Base-by-base conservation (phyloP, 2,888 invertebrate genomes). In the Melanophora roralis region DNA sequence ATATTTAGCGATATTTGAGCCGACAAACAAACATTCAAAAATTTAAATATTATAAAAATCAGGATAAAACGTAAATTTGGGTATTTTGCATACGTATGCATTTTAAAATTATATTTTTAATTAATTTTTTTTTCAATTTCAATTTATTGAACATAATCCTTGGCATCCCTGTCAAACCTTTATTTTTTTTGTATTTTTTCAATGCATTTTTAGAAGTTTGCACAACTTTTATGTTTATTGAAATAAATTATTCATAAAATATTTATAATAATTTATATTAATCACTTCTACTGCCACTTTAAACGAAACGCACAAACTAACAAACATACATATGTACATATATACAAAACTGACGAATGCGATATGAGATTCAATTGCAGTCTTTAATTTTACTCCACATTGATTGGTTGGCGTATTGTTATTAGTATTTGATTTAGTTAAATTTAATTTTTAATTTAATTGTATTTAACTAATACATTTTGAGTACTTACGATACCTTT, bases 361-460 rank as follows among this genome's bases (percentile, higher is more conserved):
- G 51, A 74, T 43, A 65, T 21, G 43, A 47, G 34, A 67, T 59
- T 67, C 67, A 67, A 67, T 74, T 74, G 40, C 12, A 59, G 27
- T 3, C 68, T 67, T 55, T 45, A 60, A 59, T 64, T 77, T 77
- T 77, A 65, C 69, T 77, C 76, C 76, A 71, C 64, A 77, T 77
- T 77, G 69, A 77, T 77, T 77, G 76, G 76, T 57, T 65, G 69
- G 43, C 36, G 55, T 60, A 60, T 60, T 60, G 43, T 59, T 60
- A 40, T 74, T 59, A 49, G 65, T 43, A 67, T 57, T 74, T 74
- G 23, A n/a, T n/a, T n/a, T n/a, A n/a, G n/a, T n/a, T n/a, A n/a
- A n/a, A n/a, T n/a, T n/a, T n/a, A n/a, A n/a, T n/a, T n/a, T 74
- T 55, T 73, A 16, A 64, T 55, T 67, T 43, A 12, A 62, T 60